Conservation (phyloP, 1,140 invertebrate genomes). For the Leptopilina boulardi region DNA sequence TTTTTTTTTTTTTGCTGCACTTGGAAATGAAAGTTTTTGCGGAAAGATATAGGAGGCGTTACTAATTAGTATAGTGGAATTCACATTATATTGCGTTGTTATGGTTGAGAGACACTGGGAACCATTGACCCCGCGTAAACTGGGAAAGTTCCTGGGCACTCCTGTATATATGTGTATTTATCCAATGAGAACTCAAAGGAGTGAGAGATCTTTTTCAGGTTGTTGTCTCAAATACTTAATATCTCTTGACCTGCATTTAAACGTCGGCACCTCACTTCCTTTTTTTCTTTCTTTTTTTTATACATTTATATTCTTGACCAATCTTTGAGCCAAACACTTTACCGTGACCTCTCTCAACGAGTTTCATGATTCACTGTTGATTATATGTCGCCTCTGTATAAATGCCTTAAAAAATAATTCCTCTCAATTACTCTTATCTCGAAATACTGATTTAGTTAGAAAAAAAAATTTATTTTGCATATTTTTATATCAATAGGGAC, state of each 20-base stretch:
- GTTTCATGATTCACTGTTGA: neutral
- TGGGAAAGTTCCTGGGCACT: slow-evolving; percentile 56
- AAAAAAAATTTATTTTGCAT: too few relatives aligned
- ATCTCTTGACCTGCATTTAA: slow-evolving; percentile 6
- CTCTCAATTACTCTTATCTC: too few relatives aligned
- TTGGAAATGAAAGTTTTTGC: slow-evolving; percentile 21
- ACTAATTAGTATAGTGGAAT: slow-evolving; percentile 7
- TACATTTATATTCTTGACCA: neutral
- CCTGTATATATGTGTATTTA: slow-evolving; percentile 14
- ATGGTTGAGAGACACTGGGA: slow-evolving; percentile 58
- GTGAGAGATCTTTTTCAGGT: slow-evolving; percentile 46
- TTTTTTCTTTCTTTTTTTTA: too few relatives aligned
- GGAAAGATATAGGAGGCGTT: slow-evolving; percentile 19
- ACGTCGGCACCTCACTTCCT: neutral
- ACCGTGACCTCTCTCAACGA: neutral
- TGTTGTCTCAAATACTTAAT: slow-evolving; percentile 50
- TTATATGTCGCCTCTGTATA: neutral
- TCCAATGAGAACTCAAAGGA: slow-evolving; percentile 52
- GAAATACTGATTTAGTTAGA: too few relatives aligned
- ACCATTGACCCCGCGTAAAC: slow-evolving; percentile 62
- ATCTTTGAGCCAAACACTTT: neutral
- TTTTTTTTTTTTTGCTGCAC: neutral
- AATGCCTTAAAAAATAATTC: neutral
- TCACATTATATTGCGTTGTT: neutral
- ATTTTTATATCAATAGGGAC: too few relatives aligned